Evolutionary conservation across 2,888 invertebrate species (phyloP).

Genomic region (Metellina segmentata): DNA sequence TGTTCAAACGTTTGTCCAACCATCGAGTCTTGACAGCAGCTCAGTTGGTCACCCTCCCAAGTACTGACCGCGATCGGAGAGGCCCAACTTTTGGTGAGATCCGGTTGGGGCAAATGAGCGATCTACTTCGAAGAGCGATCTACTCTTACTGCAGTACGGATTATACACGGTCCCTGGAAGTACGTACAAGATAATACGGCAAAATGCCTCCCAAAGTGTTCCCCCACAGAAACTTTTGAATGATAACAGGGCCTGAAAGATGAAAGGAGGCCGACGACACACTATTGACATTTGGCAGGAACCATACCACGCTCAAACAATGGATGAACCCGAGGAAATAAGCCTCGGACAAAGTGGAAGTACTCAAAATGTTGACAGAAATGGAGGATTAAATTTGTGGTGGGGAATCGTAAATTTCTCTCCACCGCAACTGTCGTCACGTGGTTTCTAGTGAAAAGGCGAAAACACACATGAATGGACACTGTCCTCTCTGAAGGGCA

Average conservation of each 20-base stretch:
- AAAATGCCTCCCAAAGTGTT: constrained; percentile 31
- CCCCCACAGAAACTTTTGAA: constrained; percentile 46
- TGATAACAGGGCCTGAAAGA: constrained; percentile 48
- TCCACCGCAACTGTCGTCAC: constrained; percentile 5
- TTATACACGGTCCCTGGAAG: background rate
- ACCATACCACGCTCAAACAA: constrained; percentile 61
- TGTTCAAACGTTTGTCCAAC: too few relatives aligned
- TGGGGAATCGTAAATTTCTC: constrained; percentile 29
- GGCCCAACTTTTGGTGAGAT: too few relatives aligned
- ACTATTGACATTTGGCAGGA: constrained; percentile 53
- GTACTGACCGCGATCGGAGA: too few relatives aligned
- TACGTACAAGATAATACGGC: constrained; percentile 45
- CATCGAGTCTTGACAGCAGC: too few relatives aligned
- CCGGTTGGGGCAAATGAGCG: too few relatives aligned
- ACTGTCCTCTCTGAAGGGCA: background rate
- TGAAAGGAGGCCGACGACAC: constrained; percentile 60
- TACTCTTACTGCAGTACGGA: too few relatives aligned
- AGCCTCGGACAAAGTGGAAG: constrained; percentile 57
- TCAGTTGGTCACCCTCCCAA: too few relatives aligned
- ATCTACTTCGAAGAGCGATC: too few relatives aligned
- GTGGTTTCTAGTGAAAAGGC: constrained; percentile 7
- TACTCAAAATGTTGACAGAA: constrained; percentile 67
- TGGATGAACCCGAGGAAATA: constrained; percentile 37
- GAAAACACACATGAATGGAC: background rate
- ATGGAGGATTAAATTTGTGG: constrained; percentile 71